phyloP scores from a whole-genome alignment of 2,888 invertebrate genomes.

The Tetranychus truncatus region DNA sequence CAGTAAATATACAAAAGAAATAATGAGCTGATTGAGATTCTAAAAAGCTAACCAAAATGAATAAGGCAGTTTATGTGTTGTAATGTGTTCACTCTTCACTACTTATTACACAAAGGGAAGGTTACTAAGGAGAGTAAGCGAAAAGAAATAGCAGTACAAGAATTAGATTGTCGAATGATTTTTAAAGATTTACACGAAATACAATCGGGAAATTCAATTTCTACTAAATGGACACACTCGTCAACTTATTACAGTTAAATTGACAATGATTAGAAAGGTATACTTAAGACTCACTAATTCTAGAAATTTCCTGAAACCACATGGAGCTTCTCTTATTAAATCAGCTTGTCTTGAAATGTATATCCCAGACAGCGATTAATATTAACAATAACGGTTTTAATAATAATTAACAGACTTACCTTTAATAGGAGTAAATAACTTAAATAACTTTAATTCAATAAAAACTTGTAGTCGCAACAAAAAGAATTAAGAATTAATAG shows the following conservation, averaged over 20 bases:
- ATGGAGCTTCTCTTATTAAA: neutral
- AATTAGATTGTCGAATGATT: neutral
- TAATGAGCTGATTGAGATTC: too few relatives aligned
- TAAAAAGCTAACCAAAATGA: too few relatives aligned
- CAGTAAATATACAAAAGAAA: too few relatives aligned
- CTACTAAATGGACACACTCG: too few relatives aligned
- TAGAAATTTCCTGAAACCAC: constrained; percentile 1
- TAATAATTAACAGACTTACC: neutral
- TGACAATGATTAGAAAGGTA: neutral
- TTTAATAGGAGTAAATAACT: neutral
- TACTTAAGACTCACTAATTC: neutral
- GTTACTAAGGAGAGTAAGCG: neutral
- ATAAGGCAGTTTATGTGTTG: too few relatives aligned
- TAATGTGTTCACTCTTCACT: too few relatives aligned
- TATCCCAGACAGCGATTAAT: neutral
- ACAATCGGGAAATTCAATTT: too few relatives aligned
- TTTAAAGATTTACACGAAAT: too few relatives aligned
- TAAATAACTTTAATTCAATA: neutral
- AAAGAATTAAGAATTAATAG: neutral
- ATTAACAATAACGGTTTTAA: neutral
- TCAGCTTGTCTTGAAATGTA: too few relatives aligned
- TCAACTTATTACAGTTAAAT: neutral
- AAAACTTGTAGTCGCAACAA: neutral
- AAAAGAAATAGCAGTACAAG: neutral
- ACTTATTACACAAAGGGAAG: neutral